Evolutionary conservation across 2,797 vertebrate genomes (phyloP).

Genomic region (Sternarchorhynchus goeldii): DNA sequence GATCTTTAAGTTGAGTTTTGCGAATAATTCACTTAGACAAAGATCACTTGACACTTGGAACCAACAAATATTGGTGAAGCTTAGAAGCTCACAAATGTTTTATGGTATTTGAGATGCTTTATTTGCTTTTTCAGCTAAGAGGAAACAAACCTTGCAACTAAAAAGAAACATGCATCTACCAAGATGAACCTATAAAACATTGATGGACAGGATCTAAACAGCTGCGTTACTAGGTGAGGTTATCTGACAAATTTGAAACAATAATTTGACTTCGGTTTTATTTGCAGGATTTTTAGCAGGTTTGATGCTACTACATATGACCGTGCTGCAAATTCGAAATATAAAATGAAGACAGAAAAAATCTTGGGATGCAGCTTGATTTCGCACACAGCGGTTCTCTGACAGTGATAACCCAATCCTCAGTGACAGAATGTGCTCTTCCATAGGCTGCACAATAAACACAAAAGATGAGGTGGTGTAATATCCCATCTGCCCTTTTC

Average conservation of each 20-base stretch:
- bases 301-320: neutral
- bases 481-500: slow-evolving; percentile 32
- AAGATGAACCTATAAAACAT: neutral
- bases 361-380: neutral
- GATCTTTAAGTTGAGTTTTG: neutral
- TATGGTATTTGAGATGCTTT: slow-evolving; percentile 32
- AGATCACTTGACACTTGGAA: neutral
- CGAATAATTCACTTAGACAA: neutral
- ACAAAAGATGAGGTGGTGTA: slow-evolving; percentile 10
- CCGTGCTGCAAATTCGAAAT: neutral
- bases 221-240: no score
- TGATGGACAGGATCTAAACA: neutral
- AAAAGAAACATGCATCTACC: neutral
- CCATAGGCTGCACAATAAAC: slow-evolving; percentile 18
- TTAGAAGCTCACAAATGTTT: slow-evolving; percentile 35
- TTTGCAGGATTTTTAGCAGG: no score
- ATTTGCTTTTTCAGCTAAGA: slow-evolving; percentile 36
- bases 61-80: slow-evolving; percentile 6
- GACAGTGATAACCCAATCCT: neutral
- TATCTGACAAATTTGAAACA: no score
- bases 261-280: no score
- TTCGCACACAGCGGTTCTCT: neutral
- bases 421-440: neutral
- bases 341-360: neutral
- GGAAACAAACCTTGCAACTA: slow-evolving; percentile 14